Evolutionary conservation across 1,140 invertebrate species (phyloP).

Genomic region (Coenobita brevimanus): DNA sequence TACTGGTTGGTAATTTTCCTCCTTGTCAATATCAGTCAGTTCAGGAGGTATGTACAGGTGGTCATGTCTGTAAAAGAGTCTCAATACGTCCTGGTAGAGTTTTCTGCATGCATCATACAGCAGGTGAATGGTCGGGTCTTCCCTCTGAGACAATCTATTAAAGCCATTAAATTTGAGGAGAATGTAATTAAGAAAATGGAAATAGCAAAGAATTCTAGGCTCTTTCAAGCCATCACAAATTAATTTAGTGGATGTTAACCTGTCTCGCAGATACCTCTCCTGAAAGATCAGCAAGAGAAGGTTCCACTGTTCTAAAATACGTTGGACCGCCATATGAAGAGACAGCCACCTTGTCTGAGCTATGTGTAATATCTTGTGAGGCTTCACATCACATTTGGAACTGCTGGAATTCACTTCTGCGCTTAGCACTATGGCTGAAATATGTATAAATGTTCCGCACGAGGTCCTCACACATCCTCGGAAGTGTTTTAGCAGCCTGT

Average conservation of each 20-base stretch:
- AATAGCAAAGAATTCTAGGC: neutral
- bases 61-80: neutral
- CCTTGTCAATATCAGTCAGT: neutral
- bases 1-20: neutral
- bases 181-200: conserved; percentile 3
- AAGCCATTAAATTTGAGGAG: conserved; percentile 1
- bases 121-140: conserved; percentile 3
- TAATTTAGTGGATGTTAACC: neutral
- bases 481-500: conserved; percentile 9
- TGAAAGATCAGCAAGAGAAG: neutral
- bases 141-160: conserved; percentile 3
- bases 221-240: conserved; percentile 11
- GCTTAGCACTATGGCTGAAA: conserved; percentile 21
- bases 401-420: neutral
- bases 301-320: neutral
- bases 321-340: neutral
- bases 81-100: neutral
- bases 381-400: conserved; percentile 28
- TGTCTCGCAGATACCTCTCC: neutral
- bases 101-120: neutral
- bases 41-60: too few species aligned
- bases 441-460: conserved; percentile 15
- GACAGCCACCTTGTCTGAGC: conserved; percentile 18
- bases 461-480: conserved; percentile 2
- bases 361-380: conserved; percentile 2